A percentile compares a stretch with the other conserved stretches of the same genome.
Evolutionary conservation across 2,888 invertebrate species (phyloP).

Genomic region (Sycophila texana): DNA sequence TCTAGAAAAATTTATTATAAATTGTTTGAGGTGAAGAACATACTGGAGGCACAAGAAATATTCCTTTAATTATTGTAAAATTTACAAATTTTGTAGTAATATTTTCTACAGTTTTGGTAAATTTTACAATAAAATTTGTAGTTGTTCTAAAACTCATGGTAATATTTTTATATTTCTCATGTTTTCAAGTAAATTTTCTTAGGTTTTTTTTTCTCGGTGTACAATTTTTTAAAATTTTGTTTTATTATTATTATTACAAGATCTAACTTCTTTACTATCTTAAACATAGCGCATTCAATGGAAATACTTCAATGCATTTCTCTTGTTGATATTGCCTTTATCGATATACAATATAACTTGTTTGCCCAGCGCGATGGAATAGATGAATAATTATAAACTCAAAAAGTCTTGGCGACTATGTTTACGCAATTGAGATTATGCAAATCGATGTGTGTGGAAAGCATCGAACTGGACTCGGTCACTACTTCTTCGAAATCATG

Average conservation of each 20-base stretch:
- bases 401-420: neutral
- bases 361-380: slow-evolving; percentile 9
- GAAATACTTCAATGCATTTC: neutral
- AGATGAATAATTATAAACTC: slow-evolving; percentile 24
- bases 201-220: too few relatives aligned
- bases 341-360: slow-evolving; percentile 11
- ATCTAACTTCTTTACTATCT: neutral
- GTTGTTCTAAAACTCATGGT: too few relatives aligned
- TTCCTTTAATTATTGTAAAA: too few relatives aligned
- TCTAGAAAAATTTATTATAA: too few relatives aligned
- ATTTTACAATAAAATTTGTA: too few relatives aligned
- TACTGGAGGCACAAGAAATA: too few relatives aligned
- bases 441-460: slow-evolving; percentile 46
- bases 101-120: too few relatives aligned
- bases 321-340: neutral
- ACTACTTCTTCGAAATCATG: slow-evolving; percentile 25
- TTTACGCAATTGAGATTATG: slow-evolving; percentile 46
- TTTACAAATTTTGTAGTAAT: too few relatives aligned
- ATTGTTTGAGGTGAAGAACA: too few relatives aligned
- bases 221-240: neutral
- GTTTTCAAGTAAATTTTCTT: too few relatives aligned
- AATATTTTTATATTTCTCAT: too few relatives aligned
- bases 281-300: neutral
- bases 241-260: too few relatives aligned
- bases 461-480: slow-evolving; percentile 2